phyloP scores from a whole-genome alignment of 2,113 vertebrate genomes.

The Agelaius tricolor region DNA sequence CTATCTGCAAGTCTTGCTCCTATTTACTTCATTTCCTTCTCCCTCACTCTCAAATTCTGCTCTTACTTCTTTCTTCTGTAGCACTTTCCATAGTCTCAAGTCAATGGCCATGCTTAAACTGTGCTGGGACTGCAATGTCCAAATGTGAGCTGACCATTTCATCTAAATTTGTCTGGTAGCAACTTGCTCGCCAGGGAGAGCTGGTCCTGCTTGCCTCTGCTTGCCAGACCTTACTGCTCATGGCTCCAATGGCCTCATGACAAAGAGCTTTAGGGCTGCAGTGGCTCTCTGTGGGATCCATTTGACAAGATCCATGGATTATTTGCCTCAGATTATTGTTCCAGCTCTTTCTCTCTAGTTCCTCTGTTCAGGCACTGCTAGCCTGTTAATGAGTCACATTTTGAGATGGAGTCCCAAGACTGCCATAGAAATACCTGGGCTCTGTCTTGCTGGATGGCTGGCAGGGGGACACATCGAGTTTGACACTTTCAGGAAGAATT shows the following conservation, averaged over 20 bases:
- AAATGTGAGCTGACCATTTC: neutral
- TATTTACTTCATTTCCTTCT: conserved; percentile 1
- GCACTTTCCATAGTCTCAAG: neutral
- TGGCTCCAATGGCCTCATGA: neutral
- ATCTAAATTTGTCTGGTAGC: neutral
- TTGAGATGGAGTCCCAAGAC: neutral
- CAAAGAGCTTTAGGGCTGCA: neutral
- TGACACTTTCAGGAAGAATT: neutral
- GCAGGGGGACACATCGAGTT: fast-evolving
- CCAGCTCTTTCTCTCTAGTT: neutral
- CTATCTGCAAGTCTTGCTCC: conserved; percentile 6
- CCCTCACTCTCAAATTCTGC: neutral
- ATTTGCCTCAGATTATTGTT: neutral
- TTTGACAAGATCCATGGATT: neutral
- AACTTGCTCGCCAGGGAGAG: fast-evolving
- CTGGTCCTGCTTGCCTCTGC: neutral
- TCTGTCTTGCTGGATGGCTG: neutral
- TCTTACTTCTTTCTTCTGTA: neutral
- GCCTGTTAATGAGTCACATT: neutral
- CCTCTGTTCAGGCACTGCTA: fast-evolving
- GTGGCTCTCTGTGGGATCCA: neutral
- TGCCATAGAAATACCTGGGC: neutral
- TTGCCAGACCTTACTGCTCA: neutral
- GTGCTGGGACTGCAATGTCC: neutral
- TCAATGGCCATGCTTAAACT: neutral